Conservation (phyloP, 1,140 invertebrate species). For the Pseudomyrmex dendroicus region DNA sequence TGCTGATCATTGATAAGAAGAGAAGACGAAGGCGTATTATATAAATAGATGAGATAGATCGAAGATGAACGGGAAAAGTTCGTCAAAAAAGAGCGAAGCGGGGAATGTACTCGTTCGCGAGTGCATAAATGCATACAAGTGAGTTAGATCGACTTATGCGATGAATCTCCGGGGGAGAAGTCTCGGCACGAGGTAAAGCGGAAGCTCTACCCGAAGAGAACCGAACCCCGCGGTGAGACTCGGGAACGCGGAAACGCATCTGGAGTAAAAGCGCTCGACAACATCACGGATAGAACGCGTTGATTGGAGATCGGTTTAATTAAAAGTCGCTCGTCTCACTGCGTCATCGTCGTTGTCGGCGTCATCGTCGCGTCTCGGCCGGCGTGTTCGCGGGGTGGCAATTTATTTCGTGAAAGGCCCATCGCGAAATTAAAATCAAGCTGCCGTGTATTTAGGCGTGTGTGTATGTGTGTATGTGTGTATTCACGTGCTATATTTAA, state of each 20-base stretch:
- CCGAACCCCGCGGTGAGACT: constrained; percentile 18
- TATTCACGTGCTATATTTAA: background rate
- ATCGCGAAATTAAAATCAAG: constrained; percentile 10
- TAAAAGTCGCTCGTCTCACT: constrained; percentile 65
- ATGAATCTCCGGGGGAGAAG: constrained; percentile 53
- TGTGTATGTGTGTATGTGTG: background rate
- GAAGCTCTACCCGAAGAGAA: constrained; percentile 40
- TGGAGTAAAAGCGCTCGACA: constrained; percentile 58
- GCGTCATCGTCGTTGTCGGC: constrained; percentile 14
- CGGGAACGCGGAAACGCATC: constrained; percentile 70
- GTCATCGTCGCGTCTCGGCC: constrained; percentile 14
- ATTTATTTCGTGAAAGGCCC: constrained; percentile 24
- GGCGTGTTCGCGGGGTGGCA: constrained; percentile 7
- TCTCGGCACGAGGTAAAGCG: constrained; percentile 12
- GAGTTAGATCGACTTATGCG: constrained; percentile 50
- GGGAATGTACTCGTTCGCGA: constrained; percentile 25
- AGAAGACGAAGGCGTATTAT: constrained; percentile 43
- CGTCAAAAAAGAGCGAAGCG: background rate
- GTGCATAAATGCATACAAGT: constrained; percentile 3
- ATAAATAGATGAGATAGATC: constrained; percentile 6
- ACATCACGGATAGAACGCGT: constrained; percentile 38
- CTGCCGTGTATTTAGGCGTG: background rate
- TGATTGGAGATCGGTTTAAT: constrained; percentile 73
- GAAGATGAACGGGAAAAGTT: background rate
- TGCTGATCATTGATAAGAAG: constrained; percentile 56